Evolutionary conservation across 2,888 invertebrate genomes (phyloP), one percentile per base, ranked within the genome.

Genomic region (Habroteleia sp.): DNA sequence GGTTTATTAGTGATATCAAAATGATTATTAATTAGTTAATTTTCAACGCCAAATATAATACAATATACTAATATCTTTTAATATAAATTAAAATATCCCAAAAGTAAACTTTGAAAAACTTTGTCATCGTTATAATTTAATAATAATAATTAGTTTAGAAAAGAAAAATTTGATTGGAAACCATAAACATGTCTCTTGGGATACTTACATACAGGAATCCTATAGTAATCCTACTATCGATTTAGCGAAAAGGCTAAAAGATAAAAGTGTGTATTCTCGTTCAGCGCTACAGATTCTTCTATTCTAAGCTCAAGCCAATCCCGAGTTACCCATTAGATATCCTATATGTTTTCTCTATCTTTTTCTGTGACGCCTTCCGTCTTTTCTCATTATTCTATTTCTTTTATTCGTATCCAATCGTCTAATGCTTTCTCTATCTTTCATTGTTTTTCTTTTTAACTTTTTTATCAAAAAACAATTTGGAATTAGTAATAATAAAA

Each of bases 271-370:
- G 48, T 75, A n/a, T n/a, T n/a, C n/a, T 72, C 69, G 72, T 68
- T 50, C 65, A 72, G 44, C 44, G 33, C 46, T 58, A 46, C 46
- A 63, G 50, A 71, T 58, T 72, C 41, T 71, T 31, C 31, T 58
- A 66, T 63, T 46, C 54, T 17, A 37, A 44, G 46, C 42, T 17
- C 35, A 20, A 69, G 44, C 65, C 74, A 76, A 77, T 74, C 78
- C 74, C 69, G 37, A 41, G 63, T 52, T 77, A 62, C 76, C 80
- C 80, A 82, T 82, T 82, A 81, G 76, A 65, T 79, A 81, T 81
- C 80, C 79, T 81, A 80, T 81, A 79, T 76, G 81, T 79, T 76
- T 50, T 74, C 72, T 76, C 44, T 27, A 11, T 29, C 25, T 62
- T 13, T 66, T 44, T 46, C 42, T 31, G 11, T 31, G 8, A 29